phyloP scores from a whole-genome alignment of 2,888 invertebrate genomes.

The Meganola albula region DNA sequence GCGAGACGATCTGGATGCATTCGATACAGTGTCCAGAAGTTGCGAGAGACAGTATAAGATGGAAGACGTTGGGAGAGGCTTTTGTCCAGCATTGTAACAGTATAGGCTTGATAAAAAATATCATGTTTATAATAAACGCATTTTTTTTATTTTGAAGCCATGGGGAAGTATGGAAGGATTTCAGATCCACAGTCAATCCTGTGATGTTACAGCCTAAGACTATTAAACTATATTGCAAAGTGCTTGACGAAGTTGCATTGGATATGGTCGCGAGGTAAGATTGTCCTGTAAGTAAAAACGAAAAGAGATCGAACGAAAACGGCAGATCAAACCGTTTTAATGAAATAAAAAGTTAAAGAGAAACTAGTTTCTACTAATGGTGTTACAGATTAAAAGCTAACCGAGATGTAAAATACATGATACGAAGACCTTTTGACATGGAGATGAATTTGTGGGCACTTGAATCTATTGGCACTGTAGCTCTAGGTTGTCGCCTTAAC shows the following conservation, averaged over 20 bases:
- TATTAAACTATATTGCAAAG: slow-evolving; percentile 80
- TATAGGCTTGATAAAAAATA: too few species aligned
- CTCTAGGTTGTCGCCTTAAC: slow-evolving; percentile 54
- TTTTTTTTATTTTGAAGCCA: slow-evolving; percentile 80
- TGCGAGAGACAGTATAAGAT: too few species aligned
- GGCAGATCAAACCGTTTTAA: too few species aligned
- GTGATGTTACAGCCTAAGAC: slow-evolving; percentile 85
- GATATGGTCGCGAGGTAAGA: slow-evolving; percentile 81
- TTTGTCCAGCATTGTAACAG: too few species aligned
- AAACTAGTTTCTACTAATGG: too few species aligned
- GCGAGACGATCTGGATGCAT: too few species aligned
- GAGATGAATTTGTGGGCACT: slow-evolving; percentile 81
- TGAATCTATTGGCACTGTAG: slow-evolving; percentile 71
- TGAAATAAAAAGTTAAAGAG: too few species aligned
- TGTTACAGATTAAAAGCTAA: slow-evolving; percentile 72
- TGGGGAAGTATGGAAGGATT: slow-evolving; percentile 86
- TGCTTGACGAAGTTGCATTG: slow-evolving; percentile 81
- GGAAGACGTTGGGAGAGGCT: too few species aligned
- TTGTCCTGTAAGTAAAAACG: too few species aligned
- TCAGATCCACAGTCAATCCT: slow-evolving; percentile 85
- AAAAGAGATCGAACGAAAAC: too few species aligned
- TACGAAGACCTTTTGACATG: slow-evolving; percentile 72
- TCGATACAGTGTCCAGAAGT: too few species aligned
- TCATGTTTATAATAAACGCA: too few species aligned
- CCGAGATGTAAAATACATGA: slow-evolving; percentile 70